Conservation (phyloP, 2,888 invertebrate species). For the Pristionchus maxplancki region DNA sequence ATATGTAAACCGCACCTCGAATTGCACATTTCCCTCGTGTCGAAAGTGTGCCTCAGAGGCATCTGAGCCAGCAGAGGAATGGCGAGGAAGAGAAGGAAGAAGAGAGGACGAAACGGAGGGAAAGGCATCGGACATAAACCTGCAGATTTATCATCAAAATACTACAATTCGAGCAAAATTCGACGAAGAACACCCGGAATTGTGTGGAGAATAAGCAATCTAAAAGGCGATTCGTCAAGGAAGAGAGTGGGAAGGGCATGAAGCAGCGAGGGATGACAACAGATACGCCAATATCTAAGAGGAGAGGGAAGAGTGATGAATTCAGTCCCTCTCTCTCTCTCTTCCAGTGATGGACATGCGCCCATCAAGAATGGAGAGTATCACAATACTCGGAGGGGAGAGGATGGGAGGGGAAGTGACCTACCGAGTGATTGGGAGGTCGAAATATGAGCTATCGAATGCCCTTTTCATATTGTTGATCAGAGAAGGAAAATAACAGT, state of each 20-base stretch:
- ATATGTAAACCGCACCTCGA: not conserved
- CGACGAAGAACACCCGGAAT: not conserved
- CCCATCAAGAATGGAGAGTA: conserved; percentile 33
- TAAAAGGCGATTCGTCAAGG: not conserved
- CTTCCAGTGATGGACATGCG: conserved; percentile 46
- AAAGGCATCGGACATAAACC: conserved; percentile 31
- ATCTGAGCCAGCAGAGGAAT: conserved; percentile 14
- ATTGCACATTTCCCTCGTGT: conserved; percentile 43
- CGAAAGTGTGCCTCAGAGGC: conserved; percentile 25
- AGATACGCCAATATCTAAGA: conserved; percentile 31
- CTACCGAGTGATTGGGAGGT: not conserved
- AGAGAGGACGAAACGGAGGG: not conserved
- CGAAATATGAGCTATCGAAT: no score
- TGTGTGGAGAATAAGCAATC: not conserved
- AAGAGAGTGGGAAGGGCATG: not conserved
- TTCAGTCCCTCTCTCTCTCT: conserved; percentile 35
- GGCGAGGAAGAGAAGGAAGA: conserved; percentile 13
- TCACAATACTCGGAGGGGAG: conserved; percentile 7
- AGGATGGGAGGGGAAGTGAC: not conserved
- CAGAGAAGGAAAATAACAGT: no score
- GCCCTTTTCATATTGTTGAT: no score
- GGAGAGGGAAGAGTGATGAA: conserved; percentile 37
- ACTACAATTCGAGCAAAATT: not conserved
- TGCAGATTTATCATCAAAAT: not conserved
- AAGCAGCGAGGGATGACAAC: conserved; percentile 27